Evolutionary conservation across 2,888 invertebrate genomes (phyloP).

Genomic region (Lasioglossum villosulum): DNA sequence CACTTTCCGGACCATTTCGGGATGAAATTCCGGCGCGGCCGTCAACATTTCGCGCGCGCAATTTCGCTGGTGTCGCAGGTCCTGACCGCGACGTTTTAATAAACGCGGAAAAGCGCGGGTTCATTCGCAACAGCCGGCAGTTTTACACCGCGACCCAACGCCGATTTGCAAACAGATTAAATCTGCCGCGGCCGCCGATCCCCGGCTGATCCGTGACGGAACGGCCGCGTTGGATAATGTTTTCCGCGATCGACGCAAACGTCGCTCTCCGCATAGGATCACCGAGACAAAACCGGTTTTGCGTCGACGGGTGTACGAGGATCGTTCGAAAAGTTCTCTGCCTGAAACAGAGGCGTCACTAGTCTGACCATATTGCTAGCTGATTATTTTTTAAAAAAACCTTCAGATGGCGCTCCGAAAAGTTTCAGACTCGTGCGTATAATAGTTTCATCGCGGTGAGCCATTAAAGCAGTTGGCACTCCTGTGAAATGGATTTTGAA

Average conservation of each 20-base stretch:
- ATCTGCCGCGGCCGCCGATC: not conserved
- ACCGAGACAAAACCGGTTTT: not conserved
- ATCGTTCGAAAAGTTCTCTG: too few relatives aligned
- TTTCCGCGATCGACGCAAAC: slow-evolving; percentile 9
- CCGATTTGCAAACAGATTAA: slow-evolving; percentile 44
- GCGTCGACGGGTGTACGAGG: not conserved
- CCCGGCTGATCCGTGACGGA: slow-evolving; percentile 1
- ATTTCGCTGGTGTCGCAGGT: slow-evolving; percentile 11
- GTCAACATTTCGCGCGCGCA: not conserved
- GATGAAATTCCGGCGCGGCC: not conserved
- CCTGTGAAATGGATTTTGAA: too few relatives aligned
- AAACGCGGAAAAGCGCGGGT: slow-evolving; percentile 8
- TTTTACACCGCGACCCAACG: slow-evolving; percentile 15
- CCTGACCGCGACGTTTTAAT: slow-evolving; percentile 28
- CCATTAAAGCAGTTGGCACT: too few relatives aligned
- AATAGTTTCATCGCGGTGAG: too few relatives aligned
- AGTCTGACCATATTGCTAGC: too few relatives aligned
- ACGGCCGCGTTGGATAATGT: not conserved
- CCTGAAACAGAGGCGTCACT: too few relatives aligned
- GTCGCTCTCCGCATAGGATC: not conserved
- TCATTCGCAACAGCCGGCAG: slow-evolving; percentile 22
- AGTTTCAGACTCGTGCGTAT: too few relatives aligned
- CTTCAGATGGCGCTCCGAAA: too few relatives aligned
- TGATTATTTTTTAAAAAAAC: too few relatives aligned
- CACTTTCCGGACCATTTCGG: not conserved